Base-by-base conservation (phyloP, 2,797 vertebrate genomes). In the Melanotaenia nigrans region DNA sequence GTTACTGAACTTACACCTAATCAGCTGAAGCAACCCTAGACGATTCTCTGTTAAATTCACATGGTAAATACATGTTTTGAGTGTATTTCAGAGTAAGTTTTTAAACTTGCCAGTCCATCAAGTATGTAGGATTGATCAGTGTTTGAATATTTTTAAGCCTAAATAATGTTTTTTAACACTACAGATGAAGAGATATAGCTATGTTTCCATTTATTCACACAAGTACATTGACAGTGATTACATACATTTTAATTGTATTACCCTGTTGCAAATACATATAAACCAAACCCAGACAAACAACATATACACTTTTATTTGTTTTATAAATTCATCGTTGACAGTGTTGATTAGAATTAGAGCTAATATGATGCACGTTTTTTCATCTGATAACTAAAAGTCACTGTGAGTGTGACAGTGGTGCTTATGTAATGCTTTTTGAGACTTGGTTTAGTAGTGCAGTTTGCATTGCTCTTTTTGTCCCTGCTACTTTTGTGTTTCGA, bases 401-500 rank as follows among this genome's bases (percentile, higher is more conserved):
- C 11, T 2, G 3, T 0, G 11, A 54, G 24, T 0, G 13, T 54
- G 24, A 53, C 16, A 13, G 45, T 12, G 8, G 13, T 20, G 36
- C 30, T 69, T 70, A 47, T 1, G 24, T 88, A 87, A 91, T 90
- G 82, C 86, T 77, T 1, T 47, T 53, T 24, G 24, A 71, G 53
- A 47, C n/a, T 73, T 4, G 0, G 22, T 60, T 32, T 5, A 33
- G 35, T 80, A 63, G 79, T 75, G 72, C 55, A 72, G 14, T 13
- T 72, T 25, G 53, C 57, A 2, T 61, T 25, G 2, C 28, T 45
- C 53, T 45, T 22, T 11, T 53, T 0, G 1, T 80, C 32, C 4
- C 11, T 67, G 65, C 67, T 77, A 62, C 22, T 11, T 55, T 61
- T 65, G 20, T 5, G 68, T 13, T 10, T 70, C 53, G 20, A 68